Conservation (phyloP, 2,888 invertebrate species). For the Synanthedon tipuliformis region DNA sequence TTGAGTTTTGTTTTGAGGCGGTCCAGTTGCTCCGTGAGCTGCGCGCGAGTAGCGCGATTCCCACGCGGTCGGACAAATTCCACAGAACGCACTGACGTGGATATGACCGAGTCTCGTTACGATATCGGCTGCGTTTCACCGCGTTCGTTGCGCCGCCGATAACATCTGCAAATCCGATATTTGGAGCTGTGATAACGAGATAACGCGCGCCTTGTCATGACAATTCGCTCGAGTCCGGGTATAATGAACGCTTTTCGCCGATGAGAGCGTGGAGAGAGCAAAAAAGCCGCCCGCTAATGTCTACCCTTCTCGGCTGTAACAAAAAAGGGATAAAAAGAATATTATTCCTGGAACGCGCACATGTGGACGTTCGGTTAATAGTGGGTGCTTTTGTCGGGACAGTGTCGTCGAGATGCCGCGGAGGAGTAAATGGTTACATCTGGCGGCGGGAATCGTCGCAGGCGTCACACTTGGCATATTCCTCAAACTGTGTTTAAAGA, state of each 20-base stretch:
- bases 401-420: constrained; percentile 56
- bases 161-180: constrained; percentile 62
- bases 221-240: constrained; percentile 32
- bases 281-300: constrained; percentile 57
- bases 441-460: constrained; percentile 66
- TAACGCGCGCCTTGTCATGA: constrained; percentile 43
- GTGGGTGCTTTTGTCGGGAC: constrained; percentile 43
- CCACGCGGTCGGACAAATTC: constrained; percentile 12
- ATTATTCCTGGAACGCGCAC: constrained; percentile 65
- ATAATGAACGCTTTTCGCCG: constrained; percentile 52
- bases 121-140: constrained; percentile 45
- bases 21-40: constrained; percentile 47
- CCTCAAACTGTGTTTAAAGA: constrained; percentile 55
- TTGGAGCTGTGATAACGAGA: constrained; percentile 50
- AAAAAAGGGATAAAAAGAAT: constrained; percentile 57
- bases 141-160: constrained; percentile 33
- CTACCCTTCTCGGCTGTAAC: constrained; percentile 48
- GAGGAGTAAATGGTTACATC: constrained; percentile 62
- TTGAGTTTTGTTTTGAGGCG: constrained; percentile 54
- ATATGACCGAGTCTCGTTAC: constrained; percentile 50
- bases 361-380: constrained; percentile 54
- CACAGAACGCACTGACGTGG: constrained; percentile 16
- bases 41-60: constrained; percentile 43
- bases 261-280: constrained; percentile 46
- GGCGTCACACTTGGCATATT: constrained; percentile 70